phyloP scores from a whole-genome alignment of 2,888 invertebrate genomes.

The Syrphus vitripennis region DNA sequence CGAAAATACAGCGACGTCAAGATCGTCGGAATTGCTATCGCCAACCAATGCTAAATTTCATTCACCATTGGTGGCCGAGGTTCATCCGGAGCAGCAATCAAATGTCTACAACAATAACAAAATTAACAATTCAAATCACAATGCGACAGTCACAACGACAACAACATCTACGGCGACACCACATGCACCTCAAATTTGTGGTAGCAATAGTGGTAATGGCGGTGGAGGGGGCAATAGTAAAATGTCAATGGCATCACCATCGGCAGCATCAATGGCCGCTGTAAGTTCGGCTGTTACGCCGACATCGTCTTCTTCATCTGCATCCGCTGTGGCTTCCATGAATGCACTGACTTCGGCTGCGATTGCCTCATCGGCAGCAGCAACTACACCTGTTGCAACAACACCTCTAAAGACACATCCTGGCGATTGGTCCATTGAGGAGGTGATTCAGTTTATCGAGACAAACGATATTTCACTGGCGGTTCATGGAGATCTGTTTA shows the following conservation, averaged over 20 bases:
- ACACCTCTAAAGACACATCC: slow-evolving; percentile 84
- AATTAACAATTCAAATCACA: slow-evolving; percentile 59
- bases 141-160: slow-evolving; percentile 77
- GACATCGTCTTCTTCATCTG: slow-evolving; percentile 72
- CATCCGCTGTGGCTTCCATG: slow-evolving; percentile 77
- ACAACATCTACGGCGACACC: slow-evolving; percentile 76
- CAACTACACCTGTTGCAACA: slow-evolving; percentile 75
- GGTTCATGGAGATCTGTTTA: slow-evolving; percentile 94
- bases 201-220: slow-evolving; percentile 1
- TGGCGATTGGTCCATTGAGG: slow-evolving; percentile 95
- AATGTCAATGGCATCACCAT: slow-evolving; percentile 77
- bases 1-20: slow-evolving; percentile 60
- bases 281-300: slow-evolving; percentile 78
- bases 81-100: slow-evolving; percentile 79
- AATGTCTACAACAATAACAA: slow-evolving; percentile 38
- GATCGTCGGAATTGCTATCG: slow-evolving; percentile 73
- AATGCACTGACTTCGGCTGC: slow-evolving; percentile 79
- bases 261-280: slow-evolving; percentile 79
- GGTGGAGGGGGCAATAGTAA: slow-evolving; percentile 40
- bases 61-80: slow-evolving; percentile 79
- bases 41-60: slow-evolving; percentile 78
- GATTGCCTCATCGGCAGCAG: slow-evolving; percentile 74
- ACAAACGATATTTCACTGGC: slow-evolving; percentile 92
- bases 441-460: slow-evolving; percentile 95
- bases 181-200: slow-evolving; percentile 48